Evolutionary conservation across 2,888 invertebrate genomes (phyloP).

Genomic region (Acrocyrtus sp.): DNA sequence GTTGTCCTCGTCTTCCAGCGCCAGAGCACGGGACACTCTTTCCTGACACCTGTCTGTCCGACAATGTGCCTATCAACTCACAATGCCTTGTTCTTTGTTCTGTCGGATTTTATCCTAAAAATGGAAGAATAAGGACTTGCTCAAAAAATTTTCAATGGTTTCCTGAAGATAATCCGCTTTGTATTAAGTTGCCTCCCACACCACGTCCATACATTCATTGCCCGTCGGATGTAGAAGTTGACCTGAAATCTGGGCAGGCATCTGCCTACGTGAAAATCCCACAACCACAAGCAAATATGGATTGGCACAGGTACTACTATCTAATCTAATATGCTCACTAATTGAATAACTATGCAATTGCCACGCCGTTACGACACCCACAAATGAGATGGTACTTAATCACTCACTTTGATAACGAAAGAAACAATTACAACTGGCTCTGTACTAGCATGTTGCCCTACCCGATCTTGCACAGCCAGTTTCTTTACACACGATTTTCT

Average conservation of each 20-base stretch:
- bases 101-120: slow-evolving; percentile 63
- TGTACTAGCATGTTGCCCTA: too few species aligned
- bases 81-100: slow-evolving; percentile 63
- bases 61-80: slow-evolving; percentile 67
- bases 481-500: too few species aligned
- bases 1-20: slow-evolving; percentile 68
- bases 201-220: slow-evolving; percentile 73
- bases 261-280: slow-evolving; percentile 70
- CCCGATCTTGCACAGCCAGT: too few species aligned
- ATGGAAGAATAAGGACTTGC: slow-evolving; percentile 62
- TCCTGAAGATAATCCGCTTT: slow-evolving; percentile 63
- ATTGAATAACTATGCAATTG: too few species aligned
- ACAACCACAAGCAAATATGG: slow-evolving; percentile 73
- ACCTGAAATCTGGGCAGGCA: slow-evolving; percentile 69
- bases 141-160: slow-evolving; percentile 63
- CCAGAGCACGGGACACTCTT: slow-evolving; percentile 70
- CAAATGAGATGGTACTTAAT: too few species aligned
- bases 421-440: too few species aligned
- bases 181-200: slow-evolving; percentile 63
- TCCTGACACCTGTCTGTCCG: slow-evolving; percentile 70
- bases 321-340: too few species aligned
- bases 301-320: slow-evolving; percentile 74
- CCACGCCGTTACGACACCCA: too few species aligned
- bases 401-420: too few species aligned
- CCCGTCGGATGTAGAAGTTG: slow-evolving; percentile 72